phyloP scores from a whole-genome alignment of 2,888 invertebrate genomes.

The Gryllus longicercus region DNA sequence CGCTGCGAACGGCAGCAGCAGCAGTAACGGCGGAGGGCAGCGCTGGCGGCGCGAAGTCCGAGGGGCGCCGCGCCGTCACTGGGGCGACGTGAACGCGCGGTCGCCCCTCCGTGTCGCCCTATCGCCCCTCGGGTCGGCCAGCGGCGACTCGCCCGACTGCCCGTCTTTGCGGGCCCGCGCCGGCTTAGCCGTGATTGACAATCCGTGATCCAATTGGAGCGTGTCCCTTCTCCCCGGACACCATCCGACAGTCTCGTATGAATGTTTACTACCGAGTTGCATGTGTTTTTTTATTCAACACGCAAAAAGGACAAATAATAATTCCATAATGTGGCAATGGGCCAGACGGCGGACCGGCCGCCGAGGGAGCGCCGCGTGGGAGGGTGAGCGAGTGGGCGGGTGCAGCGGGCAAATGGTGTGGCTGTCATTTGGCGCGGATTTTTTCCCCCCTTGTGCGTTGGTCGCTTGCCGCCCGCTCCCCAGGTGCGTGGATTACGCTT shows the following conservation, averaged over 20 bases:
- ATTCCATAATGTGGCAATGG: constrained; percentile 7
- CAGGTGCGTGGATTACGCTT: not conserved
- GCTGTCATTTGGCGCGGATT: not conserved
- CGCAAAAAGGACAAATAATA: not conserved
- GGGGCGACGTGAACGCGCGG: no score
- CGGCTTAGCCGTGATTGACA: not conserved
- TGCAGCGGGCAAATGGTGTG: not conserved
- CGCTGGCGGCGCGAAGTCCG: no score
- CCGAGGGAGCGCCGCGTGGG: not conserved
- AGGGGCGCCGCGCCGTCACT: no score
- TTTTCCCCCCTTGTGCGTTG: not conserved
- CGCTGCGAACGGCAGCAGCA: no score
- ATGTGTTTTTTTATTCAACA: not conserved
- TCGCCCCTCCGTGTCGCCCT: not conserved
- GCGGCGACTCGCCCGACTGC: not conserved
- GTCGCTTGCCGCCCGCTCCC: not conserved
- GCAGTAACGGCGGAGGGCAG: no score
- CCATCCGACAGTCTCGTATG: not conserved
- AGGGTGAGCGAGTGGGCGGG: not conserved
- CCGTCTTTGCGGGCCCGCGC: not conserved
- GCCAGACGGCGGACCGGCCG: not conserved
- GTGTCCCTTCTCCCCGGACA: no score
- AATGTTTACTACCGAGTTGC: not conserved
- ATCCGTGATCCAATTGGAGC: not conserved
- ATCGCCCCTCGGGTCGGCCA: not conserved